A percentile compares a stretch with the other conserved stretches of the same genome.
Conservation (phyloP, 2,888 invertebrate genomes). For the Idaea dimidiata region DNA sequence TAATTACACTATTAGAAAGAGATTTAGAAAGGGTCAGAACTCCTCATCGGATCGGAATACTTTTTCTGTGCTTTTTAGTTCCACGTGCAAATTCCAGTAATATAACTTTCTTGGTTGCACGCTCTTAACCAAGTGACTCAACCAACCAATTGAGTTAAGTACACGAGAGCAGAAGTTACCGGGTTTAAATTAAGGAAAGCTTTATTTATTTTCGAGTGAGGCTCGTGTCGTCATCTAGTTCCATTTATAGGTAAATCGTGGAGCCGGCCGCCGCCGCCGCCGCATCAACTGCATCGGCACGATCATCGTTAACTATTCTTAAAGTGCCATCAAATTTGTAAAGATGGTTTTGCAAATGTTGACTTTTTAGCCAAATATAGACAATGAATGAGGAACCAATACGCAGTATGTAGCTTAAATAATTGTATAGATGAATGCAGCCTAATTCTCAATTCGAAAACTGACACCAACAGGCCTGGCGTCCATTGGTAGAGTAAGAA, state of each 20-base stretch:
- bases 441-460: constrained; percentile 77
- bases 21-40: too few relatives aligned
- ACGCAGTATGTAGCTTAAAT: constrained; percentile 70
- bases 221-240: constrained; percentile 37
- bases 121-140: too few relatives aligned
- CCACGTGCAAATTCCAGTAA: too few relatives aligned
- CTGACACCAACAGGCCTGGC: constrained; percentile 61
- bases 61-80: too few relatives aligned
- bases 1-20: too few relatives aligned
- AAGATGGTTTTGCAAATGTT: constrained; percentile 78
- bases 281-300: constrained; percentile 28
- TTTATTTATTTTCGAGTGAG: too few relatives aligned
- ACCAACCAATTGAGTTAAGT: too few relatives aligned
- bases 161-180: too few relatives aligned
- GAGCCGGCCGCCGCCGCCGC: constrained; percentile 51
- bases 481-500: too few relatives aligned
- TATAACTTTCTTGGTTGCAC: too few relatives aligned
- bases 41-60: too few relatives aligned
- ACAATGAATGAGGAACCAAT: constrained; percentile 79
- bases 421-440: constrained; percentile 70
- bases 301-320: constrained; percentile 77
- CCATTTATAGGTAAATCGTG: constrained; percentile 39
- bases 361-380: constrained; percentile 80
- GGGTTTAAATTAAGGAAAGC: too few relatives aligned
- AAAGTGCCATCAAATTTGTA: constrained; percentile 78